Evolutionary conservation across 2,888 invertebrate species (phyloP).

Genomic region (Baccha elongata): DNA sequence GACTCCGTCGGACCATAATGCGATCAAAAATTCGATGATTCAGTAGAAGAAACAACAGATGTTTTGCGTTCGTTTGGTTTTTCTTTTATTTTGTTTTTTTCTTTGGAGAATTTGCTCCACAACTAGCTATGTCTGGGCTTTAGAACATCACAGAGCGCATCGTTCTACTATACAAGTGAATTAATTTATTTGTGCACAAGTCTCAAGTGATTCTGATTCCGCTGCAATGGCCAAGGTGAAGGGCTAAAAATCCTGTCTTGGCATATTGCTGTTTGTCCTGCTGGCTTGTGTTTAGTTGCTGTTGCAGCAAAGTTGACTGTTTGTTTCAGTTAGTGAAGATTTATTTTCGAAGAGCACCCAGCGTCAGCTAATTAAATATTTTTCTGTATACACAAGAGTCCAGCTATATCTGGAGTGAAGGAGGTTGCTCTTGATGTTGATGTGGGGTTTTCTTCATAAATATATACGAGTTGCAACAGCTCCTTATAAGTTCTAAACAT

Average conservation of each 20-base stretch:
- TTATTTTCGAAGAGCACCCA: constrained; percentile 65
- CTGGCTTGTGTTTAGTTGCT: constrained; percentile 16
- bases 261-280: constrained; percentile 52
- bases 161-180: constrained; percentile 61
- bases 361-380: constrained; percentile 71
- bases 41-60: constrained; percentile 57
- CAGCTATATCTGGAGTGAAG: constrained; percentile 30
- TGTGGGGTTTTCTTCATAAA: constrained; percentile 44
- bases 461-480: constrained; percentile 39
- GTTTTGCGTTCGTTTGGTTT: constrained; percentile 33
- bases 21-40: constrained; percentile 71
- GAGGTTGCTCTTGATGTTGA: constrained; percentile 34
- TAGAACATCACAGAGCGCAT: constrained; percentile 9
- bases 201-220: constrained; percentile 62
- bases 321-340: constrained; percentile 72
- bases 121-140: constrained; percentile 33
- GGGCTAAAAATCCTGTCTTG: constrained; percentile 57
- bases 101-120: constrained; percentile 5
- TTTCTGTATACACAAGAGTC: constrained; percentile 43
- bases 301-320: constrained; percentile 64
- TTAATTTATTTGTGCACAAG: constrained; percentile 72
- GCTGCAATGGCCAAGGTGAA: constrained; percentile 44
- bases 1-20: constrained; percentile 49
- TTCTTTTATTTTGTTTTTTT: constrained; percentile 12
- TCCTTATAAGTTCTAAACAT: constrained; percentile 70